A percentile compares a stretch with the other conserved stretches of the same genome.
phyloP scores from a whole-genome alignment of 53 echinoderm and acorn worm genomes.

The Zoroaster sp. region DNA sequence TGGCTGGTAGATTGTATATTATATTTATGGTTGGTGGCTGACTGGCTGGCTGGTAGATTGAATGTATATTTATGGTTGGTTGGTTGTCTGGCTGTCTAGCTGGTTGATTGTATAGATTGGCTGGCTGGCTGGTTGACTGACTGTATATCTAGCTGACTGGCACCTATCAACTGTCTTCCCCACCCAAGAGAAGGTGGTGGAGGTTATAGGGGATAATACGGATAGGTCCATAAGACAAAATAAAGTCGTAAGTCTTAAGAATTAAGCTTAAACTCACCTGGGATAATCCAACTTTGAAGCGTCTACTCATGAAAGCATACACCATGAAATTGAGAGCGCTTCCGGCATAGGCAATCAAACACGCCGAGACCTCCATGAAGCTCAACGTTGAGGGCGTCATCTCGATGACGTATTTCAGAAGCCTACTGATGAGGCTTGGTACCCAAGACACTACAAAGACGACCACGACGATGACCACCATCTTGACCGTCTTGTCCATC shows the following conservation, averaged over 20 bases:
- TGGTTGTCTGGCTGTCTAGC: background rate
- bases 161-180: background rate
- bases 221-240: background rate
- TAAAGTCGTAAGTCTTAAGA: background rate
- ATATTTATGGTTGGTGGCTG: background rate
- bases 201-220: too few relatives aligned
- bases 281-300: conserved; percentile 67
- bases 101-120: background rate
- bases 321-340: conserved; percentile 93
- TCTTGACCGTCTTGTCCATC: conserved; percentile 84
- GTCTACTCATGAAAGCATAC: conserved; percentile 93
- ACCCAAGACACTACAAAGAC: conserved; percentile 87
- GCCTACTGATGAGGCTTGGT: conserved; percentile 81
- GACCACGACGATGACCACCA: conserved; percentile 88
- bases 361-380: conserved; percentile 81
- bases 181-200: too few relatives aligned
- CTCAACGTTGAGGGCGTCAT: conserved; percentile 19
- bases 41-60: too few relatives aligned
- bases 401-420: conserved; percentile 73
- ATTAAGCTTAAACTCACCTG: conserved; percentile 43
- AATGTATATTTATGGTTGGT: background rate
- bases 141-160: background rate
- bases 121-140: background rate
- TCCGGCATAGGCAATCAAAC: conserved; percentile 84
- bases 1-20: background rate